Evolutionary conservation across 2,113 vertebrate genomes (phyloP).

Genomic region (Colius striatus): DNA sequence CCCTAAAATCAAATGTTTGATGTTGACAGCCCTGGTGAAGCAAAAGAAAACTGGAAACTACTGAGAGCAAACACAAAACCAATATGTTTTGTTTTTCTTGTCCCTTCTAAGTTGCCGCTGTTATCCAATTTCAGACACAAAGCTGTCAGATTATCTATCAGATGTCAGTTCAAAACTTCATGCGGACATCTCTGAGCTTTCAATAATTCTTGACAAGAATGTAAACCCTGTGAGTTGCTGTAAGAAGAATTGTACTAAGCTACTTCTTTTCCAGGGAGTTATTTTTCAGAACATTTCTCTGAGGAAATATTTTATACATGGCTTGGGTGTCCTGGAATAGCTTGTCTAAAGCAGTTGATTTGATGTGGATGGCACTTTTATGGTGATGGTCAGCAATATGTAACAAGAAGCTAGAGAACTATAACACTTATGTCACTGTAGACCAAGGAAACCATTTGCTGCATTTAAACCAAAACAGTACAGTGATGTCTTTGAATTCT

Average conservation of each 20-base stretch:
- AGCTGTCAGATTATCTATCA: slow-evolving; percentile 8
- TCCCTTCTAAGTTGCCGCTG: background rate
- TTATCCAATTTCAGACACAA: background rate
- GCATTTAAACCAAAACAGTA: background rate
- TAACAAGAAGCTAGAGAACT: background rate
- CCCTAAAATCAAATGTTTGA: background rate
- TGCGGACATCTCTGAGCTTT: background rate
- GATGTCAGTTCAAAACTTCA: slow-evolving; percentile 28
- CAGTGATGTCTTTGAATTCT: background rate
- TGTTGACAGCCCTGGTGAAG: background rate
- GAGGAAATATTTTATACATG: background rate
- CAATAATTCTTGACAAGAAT: slow-evolving; percentile 34
- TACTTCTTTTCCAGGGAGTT: background rate
- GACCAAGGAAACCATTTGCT: background rate
- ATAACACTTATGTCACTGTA: background rate
- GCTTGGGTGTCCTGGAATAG: background rate
- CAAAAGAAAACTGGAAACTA: background rate
- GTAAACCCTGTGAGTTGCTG: background rate
- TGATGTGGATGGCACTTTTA: background rate
- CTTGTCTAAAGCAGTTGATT: background rate
- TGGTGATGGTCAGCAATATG: background rate
- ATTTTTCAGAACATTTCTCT: slow-evolving; percentile 5
- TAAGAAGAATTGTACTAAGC: background rate
- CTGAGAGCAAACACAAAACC: background rate
- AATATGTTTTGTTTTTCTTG: background rate